A percentile compares a stretch with the other conserved stretches of the same genome.
These are phyloP conservation scores for Odocoileus virginianus DNA, from an alignment of 2,113 vertebrate genomes.

Conservation along the genomic window DNA sequence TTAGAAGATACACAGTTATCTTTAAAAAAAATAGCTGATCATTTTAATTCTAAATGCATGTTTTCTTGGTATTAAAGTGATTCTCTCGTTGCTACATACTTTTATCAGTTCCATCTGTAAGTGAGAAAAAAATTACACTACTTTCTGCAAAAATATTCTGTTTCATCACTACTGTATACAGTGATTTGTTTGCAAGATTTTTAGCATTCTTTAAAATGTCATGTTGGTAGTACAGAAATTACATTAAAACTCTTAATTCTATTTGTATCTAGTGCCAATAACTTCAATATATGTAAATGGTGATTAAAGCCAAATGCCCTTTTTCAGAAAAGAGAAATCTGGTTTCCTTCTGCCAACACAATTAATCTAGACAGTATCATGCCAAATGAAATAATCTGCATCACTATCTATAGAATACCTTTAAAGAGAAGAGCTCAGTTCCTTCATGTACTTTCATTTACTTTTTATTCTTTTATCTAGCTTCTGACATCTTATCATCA, in stretches of 20 bases:
- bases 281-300: background rate
- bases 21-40: background rate
- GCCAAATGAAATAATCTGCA: background rate
- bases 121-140: background rate
- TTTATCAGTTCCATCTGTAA: background rate
- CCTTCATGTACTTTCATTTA: background rate
- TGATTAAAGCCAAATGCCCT: background rate
- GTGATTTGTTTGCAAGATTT: background rate
- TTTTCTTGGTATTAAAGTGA: background rate
- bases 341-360: background rate
- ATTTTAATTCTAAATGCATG: slow-evolving; percentile 10
- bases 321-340: background rate
- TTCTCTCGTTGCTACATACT: background rate
- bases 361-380: background rate
- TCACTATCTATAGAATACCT: background rate
- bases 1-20: slow-evolving; percentile 15
- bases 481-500: slow-evolving; percentile 38
- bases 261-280: background rate
- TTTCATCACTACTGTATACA: background rate
- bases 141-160: background rate
- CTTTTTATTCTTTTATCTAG: slow-evolving; percentile 50
- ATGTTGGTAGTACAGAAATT: background rate
- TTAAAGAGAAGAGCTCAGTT: background rate
- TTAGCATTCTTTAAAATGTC: slow-evolving; percentile 7
- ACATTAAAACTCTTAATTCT: background rate